A percentile compares a stretch with the other conserved stretches of the same genome.
Evolutionary conservation across 2,797 vertebrate genomes (phyloP).

Genomic region (Pangasius larnaudii): DNA sequence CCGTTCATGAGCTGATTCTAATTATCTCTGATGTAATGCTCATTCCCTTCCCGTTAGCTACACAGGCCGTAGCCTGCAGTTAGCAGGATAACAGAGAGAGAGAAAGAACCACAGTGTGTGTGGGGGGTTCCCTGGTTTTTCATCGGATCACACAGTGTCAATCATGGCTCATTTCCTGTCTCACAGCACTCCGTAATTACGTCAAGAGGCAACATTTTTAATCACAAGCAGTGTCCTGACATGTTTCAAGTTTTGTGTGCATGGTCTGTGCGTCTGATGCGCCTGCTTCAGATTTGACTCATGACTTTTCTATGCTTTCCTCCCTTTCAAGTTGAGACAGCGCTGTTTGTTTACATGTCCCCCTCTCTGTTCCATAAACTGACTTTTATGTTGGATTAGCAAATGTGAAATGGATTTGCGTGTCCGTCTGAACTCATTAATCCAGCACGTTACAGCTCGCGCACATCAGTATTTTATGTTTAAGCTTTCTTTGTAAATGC

Average conservation of each 20-base stretch:
- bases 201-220: not conserved
- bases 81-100: constrained; percentile 59
- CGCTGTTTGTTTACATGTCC: constrained; percentile 78
- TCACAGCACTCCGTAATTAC: constrained; percentile 17
- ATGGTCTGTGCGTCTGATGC: constrained; percentile 61
- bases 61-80: constrained; percentile 62
- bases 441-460: constrained; percentile 41
- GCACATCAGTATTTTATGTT: constrained; percentile 6
- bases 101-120: constrained; percentile 6
- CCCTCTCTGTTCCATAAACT: constrained; percentile 78
- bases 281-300: constrained; percentile 66
- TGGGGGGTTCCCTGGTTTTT: constrained; percentile 18
- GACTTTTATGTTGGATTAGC: constrained; percentile 79
- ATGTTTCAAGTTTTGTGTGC: constrained; percentile 22
- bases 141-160: constrained; percentile 65
- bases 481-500: constrained; percentile 14
- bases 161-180: constrained; percentile 45
- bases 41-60: constrained; percentile 52
- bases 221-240: constrained; percentile 27
- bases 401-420: constrained; percentile 69
- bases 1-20: constrained; percentile 81
- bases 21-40: constrained; percentile 80
- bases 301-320: constrained; percentile 48
- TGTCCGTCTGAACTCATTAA: constrained; percentile 66
- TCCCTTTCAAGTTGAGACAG: constrained; percentile 74